Conservation (phyloP, 2,797 vertebrate species). For the Siniperca undulata region DNA sequence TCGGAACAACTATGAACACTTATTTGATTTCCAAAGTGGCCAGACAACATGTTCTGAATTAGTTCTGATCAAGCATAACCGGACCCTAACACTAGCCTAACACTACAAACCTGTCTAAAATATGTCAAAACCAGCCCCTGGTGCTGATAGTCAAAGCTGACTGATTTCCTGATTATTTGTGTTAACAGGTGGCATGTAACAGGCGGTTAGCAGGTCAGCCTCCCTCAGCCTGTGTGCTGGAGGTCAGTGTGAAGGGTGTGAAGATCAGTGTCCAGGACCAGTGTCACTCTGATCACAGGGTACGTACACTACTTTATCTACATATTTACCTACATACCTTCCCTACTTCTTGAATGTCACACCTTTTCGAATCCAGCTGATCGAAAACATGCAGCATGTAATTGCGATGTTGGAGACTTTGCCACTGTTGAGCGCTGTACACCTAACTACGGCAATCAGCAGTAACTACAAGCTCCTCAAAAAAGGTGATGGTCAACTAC, state of each 20-base stretch:
- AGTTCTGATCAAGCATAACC: background rate
- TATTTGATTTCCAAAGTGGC: background rate
- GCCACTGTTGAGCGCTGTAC: background rate
- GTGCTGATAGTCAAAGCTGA: background rate
- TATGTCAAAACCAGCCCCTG: background rate
- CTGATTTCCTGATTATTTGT: slow-evolving; percentile 21
- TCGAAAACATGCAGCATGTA: background rate
- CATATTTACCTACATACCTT: too few relatives aligned
- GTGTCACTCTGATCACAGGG: slow-evolving; percentile 87
- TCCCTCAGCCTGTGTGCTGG: slow-evolving; percentile 91
- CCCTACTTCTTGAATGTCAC: background rate
- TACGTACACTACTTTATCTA: slow-evolving; percentile 50
- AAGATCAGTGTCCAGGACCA: slow-evolving; percentile 92
- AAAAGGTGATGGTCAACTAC: background rate
- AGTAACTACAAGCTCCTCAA: slow-evolving; percentile 9
- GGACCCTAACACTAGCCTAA: background rate
- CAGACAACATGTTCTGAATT: background rate
- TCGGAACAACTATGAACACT: background rate
- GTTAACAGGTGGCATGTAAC: slow-evolving; percentile 92
- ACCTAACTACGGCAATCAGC: background rate
- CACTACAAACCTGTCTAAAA: background rate
- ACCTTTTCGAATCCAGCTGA: background rate
- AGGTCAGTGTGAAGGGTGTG: slow-evolving; percentile 93
- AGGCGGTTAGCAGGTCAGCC: slow-evolving; percentile 90
- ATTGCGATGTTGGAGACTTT: background rate